phyloP scores from a whole-genome alignment of 2,888 invertebrate species.

The Spilosoma lubricipeda region DNA sequence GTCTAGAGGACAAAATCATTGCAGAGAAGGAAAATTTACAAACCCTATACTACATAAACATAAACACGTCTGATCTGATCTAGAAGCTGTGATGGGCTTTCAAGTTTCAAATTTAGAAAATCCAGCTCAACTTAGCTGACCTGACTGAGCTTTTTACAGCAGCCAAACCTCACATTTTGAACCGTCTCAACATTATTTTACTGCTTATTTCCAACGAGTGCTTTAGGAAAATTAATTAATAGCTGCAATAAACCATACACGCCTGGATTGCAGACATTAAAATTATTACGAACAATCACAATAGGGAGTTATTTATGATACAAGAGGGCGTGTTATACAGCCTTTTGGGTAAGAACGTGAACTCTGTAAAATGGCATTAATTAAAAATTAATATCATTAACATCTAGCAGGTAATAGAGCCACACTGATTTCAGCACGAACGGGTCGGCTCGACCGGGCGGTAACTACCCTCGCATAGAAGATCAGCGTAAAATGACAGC shows the following conservation, averaged over 20 bases:
- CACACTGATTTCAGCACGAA: too few relatives aligned
- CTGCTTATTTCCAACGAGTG: conserved; percentile 7
- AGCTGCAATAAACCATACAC: conserved; percentile 48
- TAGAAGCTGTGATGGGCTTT: too few relatives aligned
- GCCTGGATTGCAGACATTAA: conserved; percentile 38
- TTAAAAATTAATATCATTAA: conserved; percentile 7
- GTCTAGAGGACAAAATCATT: too few relatives aligned
- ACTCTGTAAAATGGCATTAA: neutral
- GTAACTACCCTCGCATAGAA: too few relatives aligned
- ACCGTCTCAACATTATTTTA: neutral
- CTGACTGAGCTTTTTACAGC: neutral
- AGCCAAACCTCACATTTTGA: neutral
- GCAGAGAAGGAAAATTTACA: too few relatives aligned
- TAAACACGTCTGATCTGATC: too few relatives aligned
- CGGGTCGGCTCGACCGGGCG: too few relatives aligned
- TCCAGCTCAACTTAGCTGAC: neutral
- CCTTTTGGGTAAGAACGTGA: neutral
- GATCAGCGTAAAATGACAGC: too few relatives aligned
- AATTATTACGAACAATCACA: conserved; percentile 51
- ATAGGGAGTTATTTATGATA: conserved; percentile 35
- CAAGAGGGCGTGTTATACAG: conserved; percentile 11
- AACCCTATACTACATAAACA: too few relatives aligned
- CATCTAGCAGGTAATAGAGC: too few relatives aligned
- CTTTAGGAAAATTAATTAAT: conserved; percentile 53
- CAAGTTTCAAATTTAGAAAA: too few relatives aligned